phyloP scores from a whole-genome alignment of 2,113 vertebrate species.

The Sinocyclocheilus anophthalmus region DNA sequence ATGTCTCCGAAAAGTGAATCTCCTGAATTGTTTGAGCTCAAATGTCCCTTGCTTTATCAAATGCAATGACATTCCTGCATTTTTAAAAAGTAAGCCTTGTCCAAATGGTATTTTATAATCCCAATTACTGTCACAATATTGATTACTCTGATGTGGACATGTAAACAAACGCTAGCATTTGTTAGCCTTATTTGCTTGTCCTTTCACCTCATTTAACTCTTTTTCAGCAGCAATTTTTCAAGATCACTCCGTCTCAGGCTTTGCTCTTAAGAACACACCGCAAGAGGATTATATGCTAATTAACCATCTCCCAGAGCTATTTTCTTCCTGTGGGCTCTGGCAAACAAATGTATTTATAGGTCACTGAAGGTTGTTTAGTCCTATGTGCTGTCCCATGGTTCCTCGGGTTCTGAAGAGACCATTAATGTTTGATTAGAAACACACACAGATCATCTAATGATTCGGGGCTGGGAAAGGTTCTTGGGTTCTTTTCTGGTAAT shows the following conservation, averaged over 20 bases:
- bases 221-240: slow-evolving; percentile 27
- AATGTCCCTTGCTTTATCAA: neutral
- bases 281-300: slow-evolving; percentile 52
- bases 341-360: slow-evolving; percentile 38
- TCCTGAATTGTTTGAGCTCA: neutral
- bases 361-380: slow-evolving; percentile 41
- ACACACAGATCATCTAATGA: neutral
- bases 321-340: slow-evolving; percentile 35
- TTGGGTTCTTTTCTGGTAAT: neutral
- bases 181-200: neutral
- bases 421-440: slow-evolving; percentile 6
- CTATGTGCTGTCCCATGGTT: neutral
- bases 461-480: neutral
- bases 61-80: neutral
- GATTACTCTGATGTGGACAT: neutral
- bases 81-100: neutral
- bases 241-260: slow-evolving; percentile 21
- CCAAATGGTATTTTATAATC: neutral
- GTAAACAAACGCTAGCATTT: neutral
- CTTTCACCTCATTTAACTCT: neutral
- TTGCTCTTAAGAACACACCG: slow-evolving; percentile 40
- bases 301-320: slow-evolving; percentile 43
- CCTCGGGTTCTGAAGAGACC: neutral
- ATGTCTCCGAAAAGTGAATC: too few species aligned
- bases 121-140: neutral